Evolutionary conservation across 2,888 invertebrate genomes (phyloP).

Genomic region (Tenthredo amoena): DNA sequence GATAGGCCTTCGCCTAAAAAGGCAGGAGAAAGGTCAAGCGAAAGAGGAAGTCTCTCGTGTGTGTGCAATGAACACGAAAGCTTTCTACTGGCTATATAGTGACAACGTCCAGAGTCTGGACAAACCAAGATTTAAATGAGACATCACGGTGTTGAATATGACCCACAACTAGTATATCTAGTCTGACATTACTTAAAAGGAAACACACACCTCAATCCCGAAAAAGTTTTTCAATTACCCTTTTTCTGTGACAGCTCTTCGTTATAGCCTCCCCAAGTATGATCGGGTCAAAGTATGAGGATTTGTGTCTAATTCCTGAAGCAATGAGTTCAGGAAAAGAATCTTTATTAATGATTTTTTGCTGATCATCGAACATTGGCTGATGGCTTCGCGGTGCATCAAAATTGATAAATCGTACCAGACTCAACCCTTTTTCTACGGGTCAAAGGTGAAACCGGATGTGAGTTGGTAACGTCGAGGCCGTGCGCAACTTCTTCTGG

Average conservation of each 20-base stretch:
- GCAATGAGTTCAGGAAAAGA: not conserved
- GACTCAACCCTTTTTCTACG: not conserved
- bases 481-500: constrained; percentile 15
- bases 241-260: not conserved
- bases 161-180: not conserved
- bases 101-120: not conserved
- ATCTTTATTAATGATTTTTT: not conserved
- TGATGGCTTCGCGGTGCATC: not conserved
- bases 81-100: constrained; percentile 35
- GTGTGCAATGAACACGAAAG: constrained; percentile 61
- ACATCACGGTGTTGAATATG: constrained; percentile 64
- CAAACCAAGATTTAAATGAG: constrained; percentile 62
- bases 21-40: constrained; percentile 73
- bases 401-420: not conserved
- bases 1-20: constrained; percentile 52
- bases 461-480: not conserved
- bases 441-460: constrained; percentile 26
- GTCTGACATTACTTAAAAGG: not conserved
- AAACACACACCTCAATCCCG: not conserved
- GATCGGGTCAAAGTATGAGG: too few species aligned
- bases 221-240: not conserved
- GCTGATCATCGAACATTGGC: not conserved
- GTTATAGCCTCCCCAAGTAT: too few species aligned
- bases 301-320: too few species aligned
- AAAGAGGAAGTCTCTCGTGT: constrained; percentile 69